phyloP scores from a whole-genome alignment of 2,797 vertebrate species.

The Sandelia bainsii region DNA sequence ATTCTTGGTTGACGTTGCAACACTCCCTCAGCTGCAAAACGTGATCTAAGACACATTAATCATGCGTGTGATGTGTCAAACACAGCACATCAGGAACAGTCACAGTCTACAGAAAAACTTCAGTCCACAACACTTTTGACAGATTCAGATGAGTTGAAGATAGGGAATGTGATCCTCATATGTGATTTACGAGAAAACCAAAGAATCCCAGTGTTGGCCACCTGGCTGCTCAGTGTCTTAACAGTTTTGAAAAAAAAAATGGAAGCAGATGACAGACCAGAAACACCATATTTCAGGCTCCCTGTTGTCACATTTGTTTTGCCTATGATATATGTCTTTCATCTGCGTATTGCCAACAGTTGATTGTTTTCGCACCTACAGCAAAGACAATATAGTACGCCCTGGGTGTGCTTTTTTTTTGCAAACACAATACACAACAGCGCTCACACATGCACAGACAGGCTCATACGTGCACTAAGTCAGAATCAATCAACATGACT shows the following conservation, averaged over 20 bases:
- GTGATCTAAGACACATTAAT: constrained; percentile 6
- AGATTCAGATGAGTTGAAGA: constrained; percentile 19
- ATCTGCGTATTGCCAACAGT: constrained; percentile 30
- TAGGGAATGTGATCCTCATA: neutral
- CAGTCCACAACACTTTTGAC: constrained; percentile 10
- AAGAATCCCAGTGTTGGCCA: neutral
- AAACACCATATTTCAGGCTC: constrained; percentile 17
- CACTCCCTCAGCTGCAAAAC: constrained; percentile 21
- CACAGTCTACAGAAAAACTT: constrained; percentile 4
- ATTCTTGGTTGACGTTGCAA: constrained; percentile 10
- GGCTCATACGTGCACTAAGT: constrained; percentile 17
- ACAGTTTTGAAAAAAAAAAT: neutral
- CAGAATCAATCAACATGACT: constrained; percentile 62
- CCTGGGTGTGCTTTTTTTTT: neutral
- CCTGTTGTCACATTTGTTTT: constrained; percentile 34
- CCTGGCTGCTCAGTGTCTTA: neutral
- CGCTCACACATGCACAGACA: neutral
- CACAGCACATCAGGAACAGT: constrained; percentile 12
- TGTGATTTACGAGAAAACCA: neutral
- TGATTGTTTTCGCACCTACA: constrained; percentile 42
- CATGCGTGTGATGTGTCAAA: constrained; percentile 17
- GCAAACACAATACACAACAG: neutral
- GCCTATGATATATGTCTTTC: constrained; percentile 10
- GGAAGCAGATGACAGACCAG: constrained; percentile 34
- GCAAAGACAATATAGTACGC: constrained; percentile 9